Percentiles rank a stretch among this genome's conserved stretches.
phyloP scores from a whole-genome alignment of 2,888 invertebrate species.

The Mesopsocus fuscifrons region DNA sequence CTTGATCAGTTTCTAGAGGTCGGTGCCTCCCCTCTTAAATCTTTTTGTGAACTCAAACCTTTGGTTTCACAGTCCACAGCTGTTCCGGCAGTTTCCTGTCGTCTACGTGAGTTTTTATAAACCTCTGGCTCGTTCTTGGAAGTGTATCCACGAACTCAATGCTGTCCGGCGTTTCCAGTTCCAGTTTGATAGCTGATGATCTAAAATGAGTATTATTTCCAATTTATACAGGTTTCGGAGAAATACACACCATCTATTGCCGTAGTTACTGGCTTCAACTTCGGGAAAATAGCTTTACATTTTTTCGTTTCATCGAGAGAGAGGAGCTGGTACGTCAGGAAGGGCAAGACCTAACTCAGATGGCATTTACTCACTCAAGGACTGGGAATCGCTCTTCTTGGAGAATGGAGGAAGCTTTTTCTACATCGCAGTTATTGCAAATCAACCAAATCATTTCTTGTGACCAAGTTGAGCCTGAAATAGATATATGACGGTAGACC shows the following conservation, averaged over 20 bases:
- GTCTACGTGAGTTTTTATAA: slow-evolving; percentile 18
- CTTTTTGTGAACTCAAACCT: slow-evolving; percentile 3
- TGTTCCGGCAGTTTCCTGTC: slow-evolving; percentile 15
- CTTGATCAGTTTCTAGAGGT: too few relatives aligned
- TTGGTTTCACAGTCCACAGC: slow-evolving; percentile 6
- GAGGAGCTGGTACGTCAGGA: too few relatives aligned
- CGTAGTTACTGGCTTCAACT: not conserved
- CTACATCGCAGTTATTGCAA: slow-evolving; percentile 22
- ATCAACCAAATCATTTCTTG: slow-evolving; percentile 29
- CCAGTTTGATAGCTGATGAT: not conserved
- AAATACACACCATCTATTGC: not conserved
- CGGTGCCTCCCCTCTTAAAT: too few relatives aligned
- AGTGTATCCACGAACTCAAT: not conserved
- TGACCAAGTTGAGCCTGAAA: slow-evolving; percentile 26
- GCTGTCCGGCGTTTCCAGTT: not conserved
- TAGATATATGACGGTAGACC: too few relatives aligned
- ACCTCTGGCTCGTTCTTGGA: slow-evolving; percentile 14
- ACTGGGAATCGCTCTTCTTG: slow-evolving; percentile 23
- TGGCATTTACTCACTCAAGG: slow-evolving; percentile 21
- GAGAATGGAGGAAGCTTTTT: slow-evolving; percentile 19
- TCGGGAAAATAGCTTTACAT: not conserved
- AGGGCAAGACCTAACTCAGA: too few relatives aligned
- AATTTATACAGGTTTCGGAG: too few relatives aligned
- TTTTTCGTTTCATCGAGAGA: not conserved
- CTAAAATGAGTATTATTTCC: not conserved